Conservation (phyloP, 2,113 vertebrate species). For the Candoia aspera region DNA sequence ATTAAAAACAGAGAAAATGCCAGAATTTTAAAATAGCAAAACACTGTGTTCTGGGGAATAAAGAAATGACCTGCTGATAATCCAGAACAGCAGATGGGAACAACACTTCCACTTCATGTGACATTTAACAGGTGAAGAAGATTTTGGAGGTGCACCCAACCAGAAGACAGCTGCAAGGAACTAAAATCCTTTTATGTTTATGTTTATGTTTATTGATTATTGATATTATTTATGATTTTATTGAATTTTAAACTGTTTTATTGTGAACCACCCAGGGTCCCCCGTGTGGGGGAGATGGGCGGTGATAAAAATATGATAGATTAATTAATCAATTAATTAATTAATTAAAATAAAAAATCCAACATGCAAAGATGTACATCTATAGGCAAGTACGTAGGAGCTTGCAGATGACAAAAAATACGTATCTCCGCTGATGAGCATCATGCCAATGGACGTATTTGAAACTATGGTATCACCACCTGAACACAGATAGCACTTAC, state of each 20-base stretch:
- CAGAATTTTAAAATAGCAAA: background rate
- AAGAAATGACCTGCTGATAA: background rate
- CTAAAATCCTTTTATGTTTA: too few species aligned
- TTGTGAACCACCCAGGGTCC: too few species aligned
- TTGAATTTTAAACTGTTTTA: too few species aligned
- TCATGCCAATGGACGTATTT: background rate
- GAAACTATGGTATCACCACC: background rate
- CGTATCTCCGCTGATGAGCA: background rate
- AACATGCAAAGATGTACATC: background rate
- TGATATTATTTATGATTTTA: too few species aligned
- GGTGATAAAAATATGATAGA: too few species aligned
- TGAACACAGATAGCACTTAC: background rate
- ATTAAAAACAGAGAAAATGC: slow-evolving; percentile 25
- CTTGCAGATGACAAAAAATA: background rate
- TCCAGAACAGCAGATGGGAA: background rate
- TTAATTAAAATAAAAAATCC: too few species aligned
- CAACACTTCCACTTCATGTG: background rate
- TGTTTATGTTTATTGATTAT: too few species aligned
- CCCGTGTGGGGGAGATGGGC: too few species aligned
- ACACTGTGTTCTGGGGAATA: background rate
- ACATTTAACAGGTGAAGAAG: background rate
- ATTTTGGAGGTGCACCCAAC: background rate
- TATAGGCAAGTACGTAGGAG: background rate
- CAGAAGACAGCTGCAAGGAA: background rate
- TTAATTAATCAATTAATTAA: too few species aligned